Percentiles rank a stretch among this genome's conserved stretches.
Conservation (phyloP, 1,140 invertebrate species). For the Nasonia vitripennis region DNA sequence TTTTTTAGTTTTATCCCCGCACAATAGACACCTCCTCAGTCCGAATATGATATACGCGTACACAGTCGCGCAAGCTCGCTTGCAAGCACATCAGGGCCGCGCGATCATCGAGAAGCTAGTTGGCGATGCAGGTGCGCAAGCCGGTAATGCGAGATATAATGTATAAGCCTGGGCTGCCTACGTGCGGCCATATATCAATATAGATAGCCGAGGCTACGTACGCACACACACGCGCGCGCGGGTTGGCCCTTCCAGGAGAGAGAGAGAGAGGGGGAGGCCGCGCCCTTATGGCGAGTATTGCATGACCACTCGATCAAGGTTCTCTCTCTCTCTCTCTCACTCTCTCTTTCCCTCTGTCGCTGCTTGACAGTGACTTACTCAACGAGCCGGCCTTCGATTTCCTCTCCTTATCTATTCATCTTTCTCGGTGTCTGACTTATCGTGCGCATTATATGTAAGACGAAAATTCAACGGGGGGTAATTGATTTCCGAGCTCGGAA, state of each 20-base stretch:
- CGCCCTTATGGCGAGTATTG: constrained; percentile 56
- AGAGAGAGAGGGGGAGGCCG: not conserved
- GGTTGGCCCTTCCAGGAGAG: constrained; percentile 13
- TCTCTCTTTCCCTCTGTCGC: constrained; percentile 53
- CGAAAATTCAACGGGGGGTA: not conserved
- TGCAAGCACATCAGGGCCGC: constrained; percentile 54
- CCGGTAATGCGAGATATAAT: constrained; percentile 59
- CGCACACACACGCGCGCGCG: constrained; percentile 46
- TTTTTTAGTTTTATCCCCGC: too few relatives aligned
- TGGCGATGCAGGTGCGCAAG: constrained; percentile 51
- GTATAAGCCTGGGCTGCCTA: constrained; percentile 16
- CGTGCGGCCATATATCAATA: constrained; percentile 58
- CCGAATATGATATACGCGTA: not conserved
- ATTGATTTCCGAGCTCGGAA: not conserved
- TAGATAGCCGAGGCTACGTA: constrained; percentile 54
- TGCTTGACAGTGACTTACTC: constrained; percentile 68
- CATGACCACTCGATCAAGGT: constrained; percentile 71
- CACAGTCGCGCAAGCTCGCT: too few relatives aligned
- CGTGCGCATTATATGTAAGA: not conserved
- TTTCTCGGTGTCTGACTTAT: constrained; percentile 12
- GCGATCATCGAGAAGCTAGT: constrained; percentile 58
- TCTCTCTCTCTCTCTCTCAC: constrained; percentile 46
- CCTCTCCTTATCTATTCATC: constrained; percentile 48
- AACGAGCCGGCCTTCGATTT: constrained; percentile 32
- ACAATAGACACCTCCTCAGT: not conserved